phyloP scores from a whole-genome alignment of 2,888 invertebrate species.

The Melipona bicolor region DNA sequence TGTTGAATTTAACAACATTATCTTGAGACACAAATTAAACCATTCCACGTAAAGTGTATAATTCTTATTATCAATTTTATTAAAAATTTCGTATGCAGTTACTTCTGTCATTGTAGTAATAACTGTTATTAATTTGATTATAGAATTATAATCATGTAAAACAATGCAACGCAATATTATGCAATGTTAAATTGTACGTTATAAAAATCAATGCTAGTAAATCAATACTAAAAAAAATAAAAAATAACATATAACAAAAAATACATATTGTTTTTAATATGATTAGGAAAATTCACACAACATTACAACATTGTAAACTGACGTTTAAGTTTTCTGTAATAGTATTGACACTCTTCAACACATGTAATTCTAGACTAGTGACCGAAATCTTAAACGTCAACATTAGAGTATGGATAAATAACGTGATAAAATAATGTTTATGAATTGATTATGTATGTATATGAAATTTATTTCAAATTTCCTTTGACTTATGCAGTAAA shows the following conservation, averaged over 20 bases:
- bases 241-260: background rate
- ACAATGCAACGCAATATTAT: background rate
- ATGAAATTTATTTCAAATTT: background rate
- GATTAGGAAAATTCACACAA: background rate
- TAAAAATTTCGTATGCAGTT: conserved; percentile 52
- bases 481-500: background rate
- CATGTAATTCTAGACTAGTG: background rate
- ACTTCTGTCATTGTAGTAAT: conserved; percentile 47
- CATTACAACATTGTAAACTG: background rate
- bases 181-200: too few relatives aligned
- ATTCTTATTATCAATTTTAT: conserved; percentile 54
- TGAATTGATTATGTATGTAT: background rate
- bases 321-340: background rate
- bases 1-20: conserved; percentile 54
- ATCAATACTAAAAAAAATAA: background rate
- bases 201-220: background rate
- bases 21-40: conserved; percentile 55
- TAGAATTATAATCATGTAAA: background rate
- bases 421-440: background rate
- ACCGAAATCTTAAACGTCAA: background rate
- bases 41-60: conserved; percentile 64
- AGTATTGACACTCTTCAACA: background rate
- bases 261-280: background rate
- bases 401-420: too few relatives aligned
- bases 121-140: background rate